Conservation (phyloP, 2,888 invertebrate species). For the Nasonia oneida region DNA sequence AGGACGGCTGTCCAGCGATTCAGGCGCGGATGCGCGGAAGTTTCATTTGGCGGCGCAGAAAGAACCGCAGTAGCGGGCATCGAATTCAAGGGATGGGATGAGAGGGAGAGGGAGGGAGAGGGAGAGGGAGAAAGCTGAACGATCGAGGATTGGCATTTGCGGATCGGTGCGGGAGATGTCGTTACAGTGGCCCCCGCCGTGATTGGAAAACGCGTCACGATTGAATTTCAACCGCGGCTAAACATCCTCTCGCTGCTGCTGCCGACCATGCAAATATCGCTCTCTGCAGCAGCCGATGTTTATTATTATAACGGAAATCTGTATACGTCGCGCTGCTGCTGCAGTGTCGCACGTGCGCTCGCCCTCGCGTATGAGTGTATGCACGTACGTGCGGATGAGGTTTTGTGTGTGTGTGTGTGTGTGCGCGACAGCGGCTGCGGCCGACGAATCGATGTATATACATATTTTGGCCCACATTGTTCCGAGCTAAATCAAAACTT, state of each 20-base stretch:
- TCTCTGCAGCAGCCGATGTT: slow-evolving; percentile 45
- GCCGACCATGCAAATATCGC: slow-evolving; percentile 57
- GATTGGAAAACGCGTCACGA: slow-evolving; percentile 64
- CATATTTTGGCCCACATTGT: slow-evolving; percentile 51
- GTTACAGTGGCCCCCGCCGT: slow-evolving; percentile 53
- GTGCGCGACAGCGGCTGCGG: slow-evolving; percentile 8
- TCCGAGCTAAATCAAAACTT: slow-evolving; percentile 56
- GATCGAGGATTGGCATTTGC: slow-evolving; percentile 57
- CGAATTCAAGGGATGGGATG: slow-evolving; percentile 45
- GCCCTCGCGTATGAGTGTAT: neutral
- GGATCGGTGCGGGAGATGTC: slow-evolving; percentile 56
- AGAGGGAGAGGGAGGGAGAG: slow-evolving; percentile 29
- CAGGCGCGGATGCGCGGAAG: slow-evolving; percentile 50
- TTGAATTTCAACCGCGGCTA: slow-evolving; percentile 63
- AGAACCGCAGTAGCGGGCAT: slow-evolving; percentile 43
- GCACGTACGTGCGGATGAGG: neutral
- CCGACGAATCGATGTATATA: slow-evolving; percentile 51
- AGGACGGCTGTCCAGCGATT: slow-evolving; percentile 30
- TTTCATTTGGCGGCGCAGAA: slow-evolving; percentile 58
- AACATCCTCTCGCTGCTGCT: slow-evolving; percentile 37
- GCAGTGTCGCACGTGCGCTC: neutral
- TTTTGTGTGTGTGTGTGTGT: neutral
- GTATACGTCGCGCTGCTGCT: slow-evolving; percentile 25
- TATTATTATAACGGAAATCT: slow-evolving; percentile 62
- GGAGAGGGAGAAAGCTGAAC: slow-evolving; percentile 34